Base-by-base conservation (phyloP, 2,888 invertebrate genomes). In the Netelia inedita region DNA sequence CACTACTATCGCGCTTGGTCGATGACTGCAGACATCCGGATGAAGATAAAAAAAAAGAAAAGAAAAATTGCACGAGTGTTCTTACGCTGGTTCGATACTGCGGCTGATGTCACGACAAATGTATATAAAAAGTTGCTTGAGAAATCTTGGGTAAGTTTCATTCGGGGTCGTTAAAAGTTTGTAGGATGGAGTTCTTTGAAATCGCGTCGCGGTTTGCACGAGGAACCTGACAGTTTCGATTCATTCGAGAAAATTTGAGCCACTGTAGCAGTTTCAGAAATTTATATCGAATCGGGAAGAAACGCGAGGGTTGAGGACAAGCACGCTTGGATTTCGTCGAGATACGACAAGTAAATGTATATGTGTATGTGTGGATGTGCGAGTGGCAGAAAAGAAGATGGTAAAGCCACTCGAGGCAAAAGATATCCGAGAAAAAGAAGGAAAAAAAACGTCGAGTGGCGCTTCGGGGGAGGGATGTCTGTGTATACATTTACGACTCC, bases 401-500 rank as follows among this genome's bases (percentile, higher is more conserved):
- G 41, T 28, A 43, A 8, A 5, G 55, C 66, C 76, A 69, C 69
- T 78, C 59, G 78, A 78, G 59, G 35, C 21, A 46, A 69, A 28
- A 68, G 10, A 55, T 69, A 78, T 28, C 46, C 61, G 9, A 23
- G 59, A 61, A 61, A 19, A 53, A 66, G 35, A 65, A 35, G 65
- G 19, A 66, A 28, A 50, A 41, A 46, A 66, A 55, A 16, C 59
- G 21, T 81, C 74, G 80, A 74, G 80, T 61, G 57, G 61, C 50
- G 43, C 76, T 57, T 59, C 61, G 43, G 5, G 28, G 71, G 53
- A 41, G 63, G 63, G 6, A 46, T 14, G 72, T 72, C 63, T 71
- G 53, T 63, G 79, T 63, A 19, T 79, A 53, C 81, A 75, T 81
- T 81, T 81, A 75, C 74, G 81, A 68, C 69, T 81, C 53, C 61